These are phyloP conservation scores for Chymomyza costata DNA, from an alignment of 1,140 invertebrate species.

Conservation along the genomic window DNA sequence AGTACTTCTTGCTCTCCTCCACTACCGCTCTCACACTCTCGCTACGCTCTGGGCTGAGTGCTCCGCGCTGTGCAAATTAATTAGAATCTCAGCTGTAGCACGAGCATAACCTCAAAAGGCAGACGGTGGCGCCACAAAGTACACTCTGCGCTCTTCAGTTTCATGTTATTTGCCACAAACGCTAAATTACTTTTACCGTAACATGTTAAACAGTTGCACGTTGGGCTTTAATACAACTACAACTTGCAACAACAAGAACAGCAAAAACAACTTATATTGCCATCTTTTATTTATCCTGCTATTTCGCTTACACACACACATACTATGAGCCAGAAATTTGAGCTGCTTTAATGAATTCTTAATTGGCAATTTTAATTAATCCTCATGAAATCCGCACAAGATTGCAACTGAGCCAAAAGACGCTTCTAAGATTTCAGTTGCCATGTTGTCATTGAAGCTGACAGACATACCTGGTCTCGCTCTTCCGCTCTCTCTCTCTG, in stretches of 20 bases:
- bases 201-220: background rate
- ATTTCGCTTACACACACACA: background rate
- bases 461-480: background rate
- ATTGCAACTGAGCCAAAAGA: constrained; percentile 24
- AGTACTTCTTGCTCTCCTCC: too few relatives aligned
- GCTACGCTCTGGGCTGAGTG: background rate
- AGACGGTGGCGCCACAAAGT: constrained; percentile 13
- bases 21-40: too few relatives aligned
- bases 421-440: constrained; percentile 39
- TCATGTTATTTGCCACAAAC: constrained; percentile 11
- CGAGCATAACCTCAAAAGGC: constrained; percentile 6
- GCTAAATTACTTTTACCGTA: constrained; percentile 24
- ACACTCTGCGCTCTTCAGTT: too few relatives aligned
- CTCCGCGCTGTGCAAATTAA: constrained; percentile 29
- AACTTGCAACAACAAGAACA: constrained; percentile 1
- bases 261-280: background rate
- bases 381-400: constrained; percentile 58
- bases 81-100: constrained; percentile 35
- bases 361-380: constrained; percentile 75
- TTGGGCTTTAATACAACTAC: background rate
- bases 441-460: constrained; percentile 42
- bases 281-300: too few relatives aligned
- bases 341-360: constrained; percentile 67
- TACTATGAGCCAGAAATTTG: constrained; percentile 33
- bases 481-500: constrained; percentile 2